Evolutionary conservation across 1,140 invertebrate genomes (phyloP), one percentile per base, ranked within the genome.

Genomic region (Apocrypta bakeri): DNA sequence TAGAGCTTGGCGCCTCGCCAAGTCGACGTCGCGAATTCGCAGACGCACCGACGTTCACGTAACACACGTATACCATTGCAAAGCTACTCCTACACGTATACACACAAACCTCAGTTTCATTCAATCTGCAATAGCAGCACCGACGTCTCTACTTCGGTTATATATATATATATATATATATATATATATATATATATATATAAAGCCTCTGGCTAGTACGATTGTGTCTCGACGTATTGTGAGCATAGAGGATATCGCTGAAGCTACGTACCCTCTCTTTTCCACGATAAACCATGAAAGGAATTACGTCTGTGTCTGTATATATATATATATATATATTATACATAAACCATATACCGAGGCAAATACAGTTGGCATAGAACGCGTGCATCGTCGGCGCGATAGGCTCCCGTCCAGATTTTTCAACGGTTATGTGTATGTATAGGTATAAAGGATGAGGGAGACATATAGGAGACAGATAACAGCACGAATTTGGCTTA

Each of bases 1-100:
- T 63, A 63, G 42, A 68, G 79, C 63, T 84, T 84, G 83, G 83
- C 83, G 24, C 1, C 2, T 6, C 21, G 83, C 83, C 83, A 84
- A 42, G 24, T 48, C 27, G 56, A n/a, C 48, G 31, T 66, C 63
- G 63, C 27, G 63, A 11, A 66, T 66, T 66, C 63, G 24, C 63
- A 66, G 63, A 25, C 63, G 63, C 63, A 25, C 24, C 63, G 56
- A 1, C 56, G 63, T 56, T 4, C 48, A 56, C 48, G 48, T 56
- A 56, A 56, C 48, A 21, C 48, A 17, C 48, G 21, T 56, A n/a
- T 6, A 56, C 21, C 3, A 37, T 2, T 4, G 33, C 33, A 37
- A 37, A 37, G 33, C 33, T 2, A 9, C 33, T 9, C 33, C 17
- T n/a, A 21, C 17, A 6, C 21, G n/a, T 56, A n/a, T 56, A 56